A percentile compares a stretch with the other conserved stretches of the same genome.
These are phyloP conservation scores for Drosophila cognata DNA, from an alignment of 2,888 invertebrate genomes.

Conservation along the genomic window DNA sequence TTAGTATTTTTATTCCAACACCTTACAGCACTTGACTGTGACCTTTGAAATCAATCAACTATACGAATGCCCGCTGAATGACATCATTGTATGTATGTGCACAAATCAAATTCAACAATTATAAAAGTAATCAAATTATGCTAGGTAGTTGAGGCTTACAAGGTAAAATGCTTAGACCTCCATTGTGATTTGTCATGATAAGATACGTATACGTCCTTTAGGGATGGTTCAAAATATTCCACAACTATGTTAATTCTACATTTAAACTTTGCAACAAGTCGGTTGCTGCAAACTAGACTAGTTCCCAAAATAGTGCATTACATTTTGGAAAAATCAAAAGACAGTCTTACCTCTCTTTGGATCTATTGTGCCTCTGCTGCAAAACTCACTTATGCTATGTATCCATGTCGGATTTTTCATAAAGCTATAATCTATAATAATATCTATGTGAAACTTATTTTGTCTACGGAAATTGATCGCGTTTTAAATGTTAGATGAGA, in stretches of 20 bases:
- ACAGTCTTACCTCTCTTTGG: neutral
- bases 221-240: neutral
- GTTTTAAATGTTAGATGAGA: slow-evolving; percentile 7
- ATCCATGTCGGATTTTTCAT: neutral
- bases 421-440: neutral
- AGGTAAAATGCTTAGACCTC: slow-evolving; percentile 7
- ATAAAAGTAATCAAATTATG: slow-evolving; percentile 3
- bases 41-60: slow-evolving; percentile 57
- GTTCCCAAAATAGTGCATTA: neutral
- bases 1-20: slow-evolving; percentile 40
- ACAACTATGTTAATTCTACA: neutral
- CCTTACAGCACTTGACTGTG: slow-evolving; percentile 53
- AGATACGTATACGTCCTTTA: neutral
- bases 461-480: slow-evolving; percentile 3
- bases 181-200: neutral
- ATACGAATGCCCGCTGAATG: slow-evolving; percentile 12
- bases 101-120: neutral
- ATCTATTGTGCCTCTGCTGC: neutral
- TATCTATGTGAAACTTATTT: neutral
- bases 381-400: neutral
- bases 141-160: slow-evolving; percentile 1
- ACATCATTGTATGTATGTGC: slow-evolving; percentile 31
- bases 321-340: neutral
- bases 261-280: neutral
- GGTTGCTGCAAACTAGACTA: neutral